phyloP scores from a whole-genome alignment of 2,113 vertebrate genomes.

The Phoxinus phoxinus region DNA sequence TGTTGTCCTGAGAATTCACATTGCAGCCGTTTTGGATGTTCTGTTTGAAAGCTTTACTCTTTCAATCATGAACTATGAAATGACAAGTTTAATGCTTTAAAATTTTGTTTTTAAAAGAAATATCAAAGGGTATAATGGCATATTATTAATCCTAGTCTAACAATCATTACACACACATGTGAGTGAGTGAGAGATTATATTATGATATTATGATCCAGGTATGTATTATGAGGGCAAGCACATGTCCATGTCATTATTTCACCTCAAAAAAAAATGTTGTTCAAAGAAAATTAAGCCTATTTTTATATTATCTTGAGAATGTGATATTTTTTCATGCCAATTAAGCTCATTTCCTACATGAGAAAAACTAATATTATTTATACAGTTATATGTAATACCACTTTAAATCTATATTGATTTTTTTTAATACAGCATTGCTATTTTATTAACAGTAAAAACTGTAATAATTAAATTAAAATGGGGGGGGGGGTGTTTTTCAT shows the following conservation, averaged over 20 bases:
- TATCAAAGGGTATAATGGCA: constrained; percentile 1
- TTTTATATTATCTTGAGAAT: background rate
- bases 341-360: background rate
- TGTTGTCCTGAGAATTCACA: constrained; percentile 8
- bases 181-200: too few relatives aligned
- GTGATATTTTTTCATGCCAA: background rate
- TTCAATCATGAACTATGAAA: background rate
- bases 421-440: too few relatives aligned
- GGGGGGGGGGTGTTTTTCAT: background rate
- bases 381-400: background rate
- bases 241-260: background rate
- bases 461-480: background rate
- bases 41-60: background rate
- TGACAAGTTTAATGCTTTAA: background rate
- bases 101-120: background rate
- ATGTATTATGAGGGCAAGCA: background rate
- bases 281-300: background rate
- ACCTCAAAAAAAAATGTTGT: background rate
- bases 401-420: background rate
- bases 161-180: background rate
- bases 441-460: background rate
- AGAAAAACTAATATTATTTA: background rate
- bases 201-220: too few relatives aligned
- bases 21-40: background rate
- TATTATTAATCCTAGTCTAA: background rate